Percentiles rank a stretch among this genome's conserved stretches.
Evolutionary conservation across 1,140 invertebrate species (phyloP).

Genomic region (Protaetia brevitarsis): DNA sequence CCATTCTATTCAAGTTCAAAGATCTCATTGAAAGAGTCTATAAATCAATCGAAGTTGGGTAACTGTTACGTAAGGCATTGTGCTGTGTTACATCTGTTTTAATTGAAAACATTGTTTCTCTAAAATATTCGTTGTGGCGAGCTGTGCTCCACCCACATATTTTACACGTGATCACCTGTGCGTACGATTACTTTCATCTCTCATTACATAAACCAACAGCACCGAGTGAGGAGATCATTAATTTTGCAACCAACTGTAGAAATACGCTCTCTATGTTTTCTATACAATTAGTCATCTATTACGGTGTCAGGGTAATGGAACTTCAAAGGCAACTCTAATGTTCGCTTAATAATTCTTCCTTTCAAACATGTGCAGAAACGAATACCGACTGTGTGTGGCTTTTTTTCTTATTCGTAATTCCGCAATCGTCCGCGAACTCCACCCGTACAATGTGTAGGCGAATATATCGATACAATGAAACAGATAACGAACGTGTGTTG

Average conservation of each 20-base stretch:
- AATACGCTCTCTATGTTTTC: neutral
- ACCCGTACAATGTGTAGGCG: constrained; percentile 6
- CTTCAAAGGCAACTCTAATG: neutral
- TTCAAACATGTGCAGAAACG: constrained; percentile 17
- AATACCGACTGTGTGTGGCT: neutral
- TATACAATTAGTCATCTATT: neutral
- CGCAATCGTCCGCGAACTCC: constrained; percentile 5
- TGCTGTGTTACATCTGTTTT: no score
- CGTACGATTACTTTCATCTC: neutral
- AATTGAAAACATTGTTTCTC: no score
- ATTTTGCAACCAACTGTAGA: constrained; percentile 1
- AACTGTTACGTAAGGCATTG: no score
- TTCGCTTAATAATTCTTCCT: constrained; percentile 2
- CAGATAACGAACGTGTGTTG: constrained; percentile 1
- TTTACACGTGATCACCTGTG: neutral
- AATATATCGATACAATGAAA: constrained; percentile 4
- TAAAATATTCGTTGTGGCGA: no score
- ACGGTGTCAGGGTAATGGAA: neutral
- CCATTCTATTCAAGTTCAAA: no score
- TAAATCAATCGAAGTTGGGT: no score
- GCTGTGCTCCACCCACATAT: neutral
- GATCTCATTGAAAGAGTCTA: no score
- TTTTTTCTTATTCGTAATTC: constrained; percentile 1
- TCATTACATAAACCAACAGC: neutral
- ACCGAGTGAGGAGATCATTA: neutral